Evolutionary conservation across 2,113 vertebrate genomes (phyloP), one percentile per base, ranked within the genome.

Genomic region (Ovibos moschatus): DNA sequence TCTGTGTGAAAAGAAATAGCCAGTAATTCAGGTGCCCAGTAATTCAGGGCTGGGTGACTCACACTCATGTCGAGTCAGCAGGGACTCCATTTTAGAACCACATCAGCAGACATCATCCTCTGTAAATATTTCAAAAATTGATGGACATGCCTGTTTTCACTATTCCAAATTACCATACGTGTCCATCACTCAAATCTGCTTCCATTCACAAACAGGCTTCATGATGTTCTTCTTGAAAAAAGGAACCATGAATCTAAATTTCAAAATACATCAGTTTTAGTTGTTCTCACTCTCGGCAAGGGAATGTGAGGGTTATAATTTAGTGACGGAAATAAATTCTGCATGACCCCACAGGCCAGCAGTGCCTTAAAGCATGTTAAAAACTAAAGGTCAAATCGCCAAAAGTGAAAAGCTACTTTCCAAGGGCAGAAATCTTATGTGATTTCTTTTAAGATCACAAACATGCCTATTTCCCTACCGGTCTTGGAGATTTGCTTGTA

Each of bases 81-180:
- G 95, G 95, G 51, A 91, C 43, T 97, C 82, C 60, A 94, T 96
- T 97, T 97, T 95, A 96, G 71, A 93, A 89, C n/a, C 94, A 86
- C 76, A 93, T 96, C 93, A 89, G 81, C 91, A 98, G 91, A 96
- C 62, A 96, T 95, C 94, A 89, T 74, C 92, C 78, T 97, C 82
- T 89, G 91, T 96, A 97, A 98, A 98, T 98, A 97, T 93, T 98
- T 97, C 95, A 97, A 87, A 97, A 93, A 45, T 57, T 96, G 97
- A 97, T 88, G 53, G 98, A 95, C 83, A 57, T 62, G 78, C 36
- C 89, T 85, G 93, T 96, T 97, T 95, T 60, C 94, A 94, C 89
- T 87, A 92, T 76, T 87, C 25, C 71, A 95, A 95, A 98, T 97
- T 97, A 97, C 96, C 62, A 12, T 91, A 95, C 81, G 60, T 91